Conservation (phyloP, 2,113 vertebrate genomes). For the Leucosticte australis region DNA sequence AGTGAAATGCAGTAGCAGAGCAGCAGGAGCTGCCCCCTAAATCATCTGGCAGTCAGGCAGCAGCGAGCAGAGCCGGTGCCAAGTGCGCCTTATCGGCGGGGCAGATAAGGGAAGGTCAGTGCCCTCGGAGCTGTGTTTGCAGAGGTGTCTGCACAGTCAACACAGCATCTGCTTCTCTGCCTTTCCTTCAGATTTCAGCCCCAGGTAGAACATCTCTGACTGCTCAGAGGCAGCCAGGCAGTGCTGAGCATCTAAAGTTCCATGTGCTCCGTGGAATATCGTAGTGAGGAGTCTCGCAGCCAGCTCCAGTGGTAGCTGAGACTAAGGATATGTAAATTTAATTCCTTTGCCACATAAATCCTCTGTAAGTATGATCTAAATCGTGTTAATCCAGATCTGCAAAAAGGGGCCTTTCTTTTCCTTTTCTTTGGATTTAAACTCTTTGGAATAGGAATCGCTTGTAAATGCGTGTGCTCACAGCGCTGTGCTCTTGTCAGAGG, state of each 20-base stretch:
- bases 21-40: slow-evolving; percentile 46
- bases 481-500: background rate
- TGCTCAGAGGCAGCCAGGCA: background rate
- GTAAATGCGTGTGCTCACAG: background rate
- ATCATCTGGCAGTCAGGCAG: slow-evolving; percentile 32
- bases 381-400: slow-evolving; percentile 9
- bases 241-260: background rate
- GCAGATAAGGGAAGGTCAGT: slow-evolving; percentile 46
- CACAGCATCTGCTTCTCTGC: background rate
- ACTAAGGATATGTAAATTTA: slow-evolving; percentile 13
- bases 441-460: background rate
- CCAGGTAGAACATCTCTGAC: background rate
- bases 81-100: background rate
- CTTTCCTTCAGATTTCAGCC: background rate
- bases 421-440: background rate
- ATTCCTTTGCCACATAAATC: slow-evolving; percentile 29
- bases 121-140: slow-evolving; percentile 26
- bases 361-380: slow-evolving; percentile 4
- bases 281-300: background rate
- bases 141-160: slow-evolving; percentile 9
- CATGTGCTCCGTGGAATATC: fast-evolving
- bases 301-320: background rate
- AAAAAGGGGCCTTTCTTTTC: slow-evolving; percentile 2
- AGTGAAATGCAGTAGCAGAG: slow-evolving; percentile 22
- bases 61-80: slow-evolving; percentile 1